phyloP scores from a whole-genome alignment of 2,888 invertebrate species.

The Blastobasis adustella region DNA sequence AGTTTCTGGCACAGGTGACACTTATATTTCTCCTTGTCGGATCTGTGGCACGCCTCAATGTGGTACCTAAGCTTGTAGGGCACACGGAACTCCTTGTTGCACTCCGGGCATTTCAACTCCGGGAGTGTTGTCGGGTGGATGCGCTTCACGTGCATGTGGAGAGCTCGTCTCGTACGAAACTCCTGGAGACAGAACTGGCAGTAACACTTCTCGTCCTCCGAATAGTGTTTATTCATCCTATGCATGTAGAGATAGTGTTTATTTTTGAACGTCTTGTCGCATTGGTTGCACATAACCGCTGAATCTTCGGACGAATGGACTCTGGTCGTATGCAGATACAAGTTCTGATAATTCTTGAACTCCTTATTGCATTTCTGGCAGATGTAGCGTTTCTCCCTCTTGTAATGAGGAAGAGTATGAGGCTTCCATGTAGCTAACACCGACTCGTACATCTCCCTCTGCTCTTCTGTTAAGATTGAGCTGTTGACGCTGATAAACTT shows the following conservation, averaged over 20 bases:
- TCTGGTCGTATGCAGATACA: constrained; percentile 57
- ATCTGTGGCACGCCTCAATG: constrained; percentile 44
- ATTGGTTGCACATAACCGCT: constrained; percentile 54
- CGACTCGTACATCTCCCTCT: constrained; percentile 62
- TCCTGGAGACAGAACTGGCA: constrained; percentile 64
- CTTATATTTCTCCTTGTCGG: constrained; percentile 49
- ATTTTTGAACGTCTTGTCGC: constrained; percentile 63
- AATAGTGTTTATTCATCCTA: constrained; percentile 67
- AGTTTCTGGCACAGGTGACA: constrained; percentile 55
- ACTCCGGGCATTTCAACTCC: constrained; percentile 56
- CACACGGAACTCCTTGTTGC: constrained; percentile 54
- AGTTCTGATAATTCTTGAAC: constrained; percentile 63
- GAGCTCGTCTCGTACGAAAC: constrained; percentile 50
- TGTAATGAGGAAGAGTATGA: constrained; percentile 13
- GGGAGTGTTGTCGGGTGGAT: constrained; percentile 57
- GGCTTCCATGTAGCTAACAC: constrained; percentile 62
- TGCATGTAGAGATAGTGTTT: constrained; percentile 69
- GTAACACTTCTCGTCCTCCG: constrained; percentile 55
- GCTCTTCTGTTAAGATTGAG: constrained; percentile 48
- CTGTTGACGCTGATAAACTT: constrained; percentile 58
- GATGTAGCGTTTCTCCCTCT: constrained; percentile 38
- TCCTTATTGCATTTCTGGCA: constrained; percentile 60
- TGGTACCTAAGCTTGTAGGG: constrained; percentile 61
- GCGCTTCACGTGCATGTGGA: constrained; percentile 59
- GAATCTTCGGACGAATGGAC: constrained; percentile 63